Conservation (phyloP, 2,113 vertebrate genomes). For the Acrocephalus arundinaceus region DNA sequence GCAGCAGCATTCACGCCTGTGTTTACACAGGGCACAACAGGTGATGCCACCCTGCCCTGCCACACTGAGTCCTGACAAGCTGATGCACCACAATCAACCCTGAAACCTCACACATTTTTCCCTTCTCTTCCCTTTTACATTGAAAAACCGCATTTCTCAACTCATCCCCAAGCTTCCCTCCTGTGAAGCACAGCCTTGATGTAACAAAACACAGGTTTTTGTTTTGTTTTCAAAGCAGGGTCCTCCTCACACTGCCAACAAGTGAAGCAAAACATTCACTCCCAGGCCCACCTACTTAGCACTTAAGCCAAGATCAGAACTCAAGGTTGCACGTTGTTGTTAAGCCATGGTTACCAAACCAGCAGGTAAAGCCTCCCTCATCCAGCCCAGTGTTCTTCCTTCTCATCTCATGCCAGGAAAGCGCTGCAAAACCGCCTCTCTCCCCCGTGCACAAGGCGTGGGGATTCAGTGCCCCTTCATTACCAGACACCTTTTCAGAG, state of each 20-base stretch:
- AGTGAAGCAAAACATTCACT: not conserved
- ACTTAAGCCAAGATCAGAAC: not conserved
- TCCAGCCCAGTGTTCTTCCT: not conserved
- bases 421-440: not conserved
- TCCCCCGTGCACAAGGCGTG: rapidly evolving
- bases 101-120: not conserved
- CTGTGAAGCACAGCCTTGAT: not conserved
- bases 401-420: not conserved
- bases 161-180: not conserved
- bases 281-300: not conserved
- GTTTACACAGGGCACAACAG: rapidly evolving
- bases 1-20: not conserved
- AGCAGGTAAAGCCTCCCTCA: not conserved
- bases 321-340: not conserved
- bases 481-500: not conserved
- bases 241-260: not conserved
- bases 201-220: not conserved
- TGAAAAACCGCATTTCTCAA: not conserved
- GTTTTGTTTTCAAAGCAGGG: not conserved
- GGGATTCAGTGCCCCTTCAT: not conserved
- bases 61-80: not conserved
- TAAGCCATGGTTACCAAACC: not conserved
- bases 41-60: not conserved
- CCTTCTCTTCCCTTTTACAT: not conserved
- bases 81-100: not conserved